Percentiles rank a stretch among this genome's conserved stretches.
These are phyloP conservation scores for Petrolisthes manimaculis DNA, from an alignment of 2,888 invertebrate species.

Conservation along the genomic window DNA sequence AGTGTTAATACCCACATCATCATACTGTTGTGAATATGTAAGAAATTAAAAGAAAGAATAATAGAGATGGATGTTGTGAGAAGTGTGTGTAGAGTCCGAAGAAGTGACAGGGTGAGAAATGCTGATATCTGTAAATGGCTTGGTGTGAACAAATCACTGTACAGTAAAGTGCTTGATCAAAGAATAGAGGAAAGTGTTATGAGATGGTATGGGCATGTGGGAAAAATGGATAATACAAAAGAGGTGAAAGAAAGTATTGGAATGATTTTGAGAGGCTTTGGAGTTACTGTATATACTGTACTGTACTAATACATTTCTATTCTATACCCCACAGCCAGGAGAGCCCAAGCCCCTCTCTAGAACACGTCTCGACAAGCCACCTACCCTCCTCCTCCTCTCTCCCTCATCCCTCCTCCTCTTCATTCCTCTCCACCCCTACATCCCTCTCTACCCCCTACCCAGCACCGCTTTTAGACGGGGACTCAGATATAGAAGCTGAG, in stretches of 20 bases:
- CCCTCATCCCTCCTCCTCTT: not conserved
- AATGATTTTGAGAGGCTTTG: no score
- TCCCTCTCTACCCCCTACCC: constrained; percentile 19
- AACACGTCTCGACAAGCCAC: constrained; percentile 43
- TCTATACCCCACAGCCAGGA: constrained; percentile 48
- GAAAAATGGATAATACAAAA: no score
- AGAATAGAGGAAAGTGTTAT: not conserved
- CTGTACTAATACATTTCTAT: not conserved
- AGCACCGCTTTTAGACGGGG: constrained; percentile 66
- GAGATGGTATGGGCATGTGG: not conserved
- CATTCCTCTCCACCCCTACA: not conserved
- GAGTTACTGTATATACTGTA: not conserved
- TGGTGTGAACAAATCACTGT: no score
- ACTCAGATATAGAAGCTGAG: constrained; percentile 76
- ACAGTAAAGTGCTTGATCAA: no score
- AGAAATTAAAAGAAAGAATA: no score
- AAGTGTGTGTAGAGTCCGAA: no score
- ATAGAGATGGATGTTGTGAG: no score
- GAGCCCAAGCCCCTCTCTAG: constrained; percentile 52
- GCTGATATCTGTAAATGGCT: no score
- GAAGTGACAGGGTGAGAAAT: no score
- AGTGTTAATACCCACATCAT: no score
- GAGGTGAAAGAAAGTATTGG: no score
- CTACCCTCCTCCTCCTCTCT: not conserved
- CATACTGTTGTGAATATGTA: no score